Percentiles rank a stretch among this genome's conserved stretches.
phyloP scores from a whole-genome alignment of 2,113 vertebrate genomes.

The Otocyon megalotis region DNA sequence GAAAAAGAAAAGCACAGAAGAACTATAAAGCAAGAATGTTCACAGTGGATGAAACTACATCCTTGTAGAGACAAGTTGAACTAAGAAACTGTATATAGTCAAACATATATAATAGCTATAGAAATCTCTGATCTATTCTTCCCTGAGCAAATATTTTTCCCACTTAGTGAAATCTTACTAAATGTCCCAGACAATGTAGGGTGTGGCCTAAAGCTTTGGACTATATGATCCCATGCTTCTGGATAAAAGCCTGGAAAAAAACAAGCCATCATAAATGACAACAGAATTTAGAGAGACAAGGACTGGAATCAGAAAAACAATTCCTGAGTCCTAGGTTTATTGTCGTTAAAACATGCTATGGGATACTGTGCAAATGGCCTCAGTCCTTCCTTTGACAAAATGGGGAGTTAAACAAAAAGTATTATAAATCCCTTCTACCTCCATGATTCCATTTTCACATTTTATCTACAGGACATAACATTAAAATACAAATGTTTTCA shows the following conservation, averaged over 20 bases:
- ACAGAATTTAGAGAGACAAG: neutral
- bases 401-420: neutral
- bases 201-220: neutral
- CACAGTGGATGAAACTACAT: neutral
- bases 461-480: slow-evolving; percentile 11
- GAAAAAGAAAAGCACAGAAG: slow-evolving; percentile 11
- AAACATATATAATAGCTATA: neutral
- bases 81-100: neutral
- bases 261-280: neutral
- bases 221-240: neutral
- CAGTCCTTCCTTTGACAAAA: slow-evolving; percentile 33
- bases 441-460: neutral
- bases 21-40: neutral
- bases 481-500: slow-evolving; percentile 31
- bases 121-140: neutral
- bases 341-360: slow-evolving; percentile 10
- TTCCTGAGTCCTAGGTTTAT: neutral
- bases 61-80: neutral
- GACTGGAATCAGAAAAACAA: neutral
- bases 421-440: neutral
- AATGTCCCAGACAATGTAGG: neutral
- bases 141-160: slow-evolving; percentile 22
- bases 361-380: neutral
- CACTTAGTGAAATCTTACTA: slow-evolving; percentile 46
- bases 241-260: slow-evolving; percentile 33